Percentiles rank a stretch among this genome's conserved stretches.
Evolutionary conservation across 1,140 invertebrate species (phyloP).

Genomic region (Phthorimaea operculella): DNA sequence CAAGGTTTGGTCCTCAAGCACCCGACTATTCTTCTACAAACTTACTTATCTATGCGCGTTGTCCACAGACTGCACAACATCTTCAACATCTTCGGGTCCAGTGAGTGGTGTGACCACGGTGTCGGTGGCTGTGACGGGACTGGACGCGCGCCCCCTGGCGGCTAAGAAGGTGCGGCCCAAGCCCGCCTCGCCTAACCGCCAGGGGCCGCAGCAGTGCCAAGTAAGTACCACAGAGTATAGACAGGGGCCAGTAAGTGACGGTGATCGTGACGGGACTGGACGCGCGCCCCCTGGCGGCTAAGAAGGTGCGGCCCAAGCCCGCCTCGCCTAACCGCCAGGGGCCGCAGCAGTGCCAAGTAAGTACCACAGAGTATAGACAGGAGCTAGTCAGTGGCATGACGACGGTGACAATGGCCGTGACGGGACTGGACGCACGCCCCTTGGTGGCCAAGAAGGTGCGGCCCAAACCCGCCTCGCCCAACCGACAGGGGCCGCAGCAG

Average conservation of each 20-base stretch:
- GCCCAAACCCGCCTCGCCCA: constrained; percentile 80
- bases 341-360: constrained; percentile 82
- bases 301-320: constrained; percentile 78
- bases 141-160: constrained; percentile 38
- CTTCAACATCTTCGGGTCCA: constrained; percentile 26
- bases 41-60: too few species aligned
- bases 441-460: constrained; percentile 73
- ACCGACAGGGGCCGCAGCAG: constrained; percentile 82
- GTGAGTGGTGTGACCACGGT: constrained; percentile 41
- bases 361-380: too few species aligned
- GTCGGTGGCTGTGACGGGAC: constrained; percentile 50
- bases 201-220: constrained; percentile 83
- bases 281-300: constrained; percentile 54
- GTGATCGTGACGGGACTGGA: constrained; percentile 52
- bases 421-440: constrained; percentile 42
- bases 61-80: constrained; percentile 39
- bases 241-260: constrained; percentile 19
- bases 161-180: constrained; percentile 79
- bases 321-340: constrained; percentile 83
- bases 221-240: too few species aligned
- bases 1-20: too few species aligned
- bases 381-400: constrained; percentile 26
- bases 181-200: constrained; percentile 80
- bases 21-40: too few species aligned
- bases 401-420: constrained; percentile 52